These are phyloP conservation scores for Alosa sapidissima DNA, from an alignment of 2,797 vertebrate genomes.

Conservation along the genomic window DNA sequence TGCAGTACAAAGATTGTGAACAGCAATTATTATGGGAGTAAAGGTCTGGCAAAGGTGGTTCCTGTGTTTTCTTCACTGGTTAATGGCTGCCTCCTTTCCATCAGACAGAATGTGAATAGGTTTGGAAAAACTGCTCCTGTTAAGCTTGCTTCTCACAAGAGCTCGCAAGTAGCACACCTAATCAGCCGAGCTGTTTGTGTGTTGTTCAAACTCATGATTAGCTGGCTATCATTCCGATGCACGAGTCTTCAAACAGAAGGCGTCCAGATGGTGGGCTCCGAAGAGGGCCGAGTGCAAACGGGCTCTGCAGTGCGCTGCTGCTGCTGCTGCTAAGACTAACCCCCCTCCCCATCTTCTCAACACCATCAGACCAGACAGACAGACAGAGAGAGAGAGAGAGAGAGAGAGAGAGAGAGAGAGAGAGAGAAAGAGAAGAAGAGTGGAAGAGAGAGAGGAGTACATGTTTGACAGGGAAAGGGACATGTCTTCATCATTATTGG, in stretches of 20 bases:
- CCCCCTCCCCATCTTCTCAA: background rate
- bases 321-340: background rate
- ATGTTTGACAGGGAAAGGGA: background rate
- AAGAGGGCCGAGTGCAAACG: constrained; percentile 13
- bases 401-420: background rate
- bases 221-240: background rate
- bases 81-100: background rate
- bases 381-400: too few relatives aligned
- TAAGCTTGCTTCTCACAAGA: background rate
- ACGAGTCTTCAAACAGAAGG: background rate
- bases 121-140: background rate
- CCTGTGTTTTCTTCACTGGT: background rate
- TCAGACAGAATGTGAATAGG: background rate
- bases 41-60: background rate
- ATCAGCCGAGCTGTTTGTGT: constrained; percentile 12
- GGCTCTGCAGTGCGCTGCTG: background rate
- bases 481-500: background rate
- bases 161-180: background rate
- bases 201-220: constrained; percentile 19
- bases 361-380: background rate
- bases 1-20: too few relatives aligned
- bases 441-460: background rate
- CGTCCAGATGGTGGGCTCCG: constrained; percentile 7
- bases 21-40: background rate
- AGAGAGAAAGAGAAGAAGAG: background rate